Evolutionary conservation across 2,797 vertebrate genomes (phyloP).

Genomic region (Babyrousa celebensis): DNA sequence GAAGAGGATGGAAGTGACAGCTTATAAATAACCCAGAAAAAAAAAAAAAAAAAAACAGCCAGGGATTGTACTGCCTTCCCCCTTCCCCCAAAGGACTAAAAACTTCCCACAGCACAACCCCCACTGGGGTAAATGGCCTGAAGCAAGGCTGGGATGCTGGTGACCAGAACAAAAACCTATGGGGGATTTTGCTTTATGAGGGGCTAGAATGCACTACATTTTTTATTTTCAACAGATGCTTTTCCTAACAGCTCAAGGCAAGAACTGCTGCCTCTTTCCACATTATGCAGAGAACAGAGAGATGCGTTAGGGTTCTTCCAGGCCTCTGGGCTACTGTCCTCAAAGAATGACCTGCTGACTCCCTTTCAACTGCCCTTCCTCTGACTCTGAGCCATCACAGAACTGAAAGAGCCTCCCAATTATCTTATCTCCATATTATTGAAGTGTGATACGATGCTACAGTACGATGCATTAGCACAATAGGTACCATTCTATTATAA

Average conservation of each 20-base stretch:
- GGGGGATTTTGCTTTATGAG: neutral
- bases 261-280: neutral
- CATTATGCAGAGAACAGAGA: conserved; percentile 18
- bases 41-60: neutral
- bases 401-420: conserved; percentile 63
- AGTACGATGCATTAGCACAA: conserved; percentile 45
- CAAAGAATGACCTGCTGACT: neutral
- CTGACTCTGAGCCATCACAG: neutral
- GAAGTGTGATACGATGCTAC: conserved; percentile 7
- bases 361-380: conserved; percentile 33
- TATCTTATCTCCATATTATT: conserved; percentile 66
- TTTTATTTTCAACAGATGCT: conserved; percentile 63
- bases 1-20: neutral
- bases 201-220: neutral
- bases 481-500: conserved; percentile 52
- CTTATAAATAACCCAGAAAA: neutral
- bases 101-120: neutral
- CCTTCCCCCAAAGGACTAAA: neutral
- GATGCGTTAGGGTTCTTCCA: neutral
- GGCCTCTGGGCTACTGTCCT: conserved; percentile 22
- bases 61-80: neutral
- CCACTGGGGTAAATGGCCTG: neutral
- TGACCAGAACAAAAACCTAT: neutral
- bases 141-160: neutral
- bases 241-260: conserved; percentile 51